phyloP scores from a whole-genome alignment of 1,140 invertebrate genomes.

The Macrotrachela quadricornifera region DNA sequence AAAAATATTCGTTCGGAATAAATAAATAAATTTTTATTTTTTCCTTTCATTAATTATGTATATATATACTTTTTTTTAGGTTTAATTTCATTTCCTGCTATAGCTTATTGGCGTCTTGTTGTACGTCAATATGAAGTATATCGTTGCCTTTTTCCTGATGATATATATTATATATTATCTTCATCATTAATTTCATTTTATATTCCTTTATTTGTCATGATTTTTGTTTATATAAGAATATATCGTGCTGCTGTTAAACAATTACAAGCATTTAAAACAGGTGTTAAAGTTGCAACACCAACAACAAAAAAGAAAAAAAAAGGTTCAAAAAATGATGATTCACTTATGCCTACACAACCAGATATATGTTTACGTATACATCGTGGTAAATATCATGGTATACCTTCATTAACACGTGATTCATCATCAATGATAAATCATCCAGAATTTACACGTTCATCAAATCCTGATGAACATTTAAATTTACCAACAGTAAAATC shows the following conservation, averaged over 20 bases:
- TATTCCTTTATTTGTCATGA: conserved; percentile 25
- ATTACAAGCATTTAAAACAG: neutral
- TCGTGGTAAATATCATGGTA: neutral
- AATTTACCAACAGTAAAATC: too few species aligned
- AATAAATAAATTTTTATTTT: too few species aligned
- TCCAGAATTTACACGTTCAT: too few species aligned
- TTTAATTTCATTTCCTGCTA: conserved; percentile 8
- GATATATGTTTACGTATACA: neutral
- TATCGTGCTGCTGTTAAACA: conserved; percentile 18
- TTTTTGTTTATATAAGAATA: conserved; percentile 27
- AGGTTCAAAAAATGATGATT: conserved; percentile 2
- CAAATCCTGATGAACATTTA: too few species aligned
- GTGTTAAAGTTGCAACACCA: neutral
- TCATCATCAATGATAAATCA: too few species aligned
- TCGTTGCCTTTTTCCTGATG: neutral
- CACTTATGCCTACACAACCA: neutral
- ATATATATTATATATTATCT: conserved; percentile 21
- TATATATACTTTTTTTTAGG: too few species aligned
- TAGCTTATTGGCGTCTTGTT: conserved; percentile 18
- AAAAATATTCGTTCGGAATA: too few species aligned
- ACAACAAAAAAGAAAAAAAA: neutral
- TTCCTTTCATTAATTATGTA: too few species aligned
- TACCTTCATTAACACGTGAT: too few species aligned
- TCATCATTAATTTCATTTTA: conserved; percentile 30
- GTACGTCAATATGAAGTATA: neutral